These are phyloP conservation scores for Busseola fusca DNA, from an alignment of 2,888 invertebrate species.

Conservation along the genomic window DNA sequence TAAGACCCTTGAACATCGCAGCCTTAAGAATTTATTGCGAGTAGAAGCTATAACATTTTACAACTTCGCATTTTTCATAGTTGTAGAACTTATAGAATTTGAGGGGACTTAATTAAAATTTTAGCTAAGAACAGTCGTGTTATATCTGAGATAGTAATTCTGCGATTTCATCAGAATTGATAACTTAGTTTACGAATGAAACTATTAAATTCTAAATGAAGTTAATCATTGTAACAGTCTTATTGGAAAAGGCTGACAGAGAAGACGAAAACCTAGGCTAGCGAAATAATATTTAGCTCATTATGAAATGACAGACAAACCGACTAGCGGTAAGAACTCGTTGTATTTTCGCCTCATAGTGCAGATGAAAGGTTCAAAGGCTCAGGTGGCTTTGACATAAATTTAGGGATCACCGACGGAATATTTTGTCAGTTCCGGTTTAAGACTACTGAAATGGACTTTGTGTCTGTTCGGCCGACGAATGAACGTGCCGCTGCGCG, in stretches of 20 bases:
- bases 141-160: constrained; percentile 27
- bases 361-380: constrained; percentile 53
- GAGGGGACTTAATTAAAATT: constrained; percentile 31
- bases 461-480: constrained; percentile 50
- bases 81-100: constrained; percentile 31
- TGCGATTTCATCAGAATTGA: constrained; percentile 15
- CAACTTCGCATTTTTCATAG: constrained; percentile 43
- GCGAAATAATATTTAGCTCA: constrained; percentile 32
- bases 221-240: constrained; percentile 30
- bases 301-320: constrained; percentile 32
- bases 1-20: constrained; percentile 31
- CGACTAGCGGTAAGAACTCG: constrained; percentile 29
- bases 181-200: constrained; percentile 20
- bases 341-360: constrained; percentile 51
- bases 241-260: constrained; percentile 15
- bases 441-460: constrained; percentile 52
- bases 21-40: constrained; percentile 40
- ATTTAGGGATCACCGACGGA: constrained; percentile 42
- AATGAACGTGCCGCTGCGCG: constrained; percentile 36
- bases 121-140: background rate
- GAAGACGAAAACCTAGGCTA: constrained; percentile 21
- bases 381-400: constrained; percentile 44
- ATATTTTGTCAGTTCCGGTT: constrained; percentile 54
- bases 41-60: constrained; percentile 49
- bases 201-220: constrained; percentile 47